phyloP scores from a whole-genome alignment of 1,140 invertebrate genomes.

The Rhopalosiphum maidis region DNA sequence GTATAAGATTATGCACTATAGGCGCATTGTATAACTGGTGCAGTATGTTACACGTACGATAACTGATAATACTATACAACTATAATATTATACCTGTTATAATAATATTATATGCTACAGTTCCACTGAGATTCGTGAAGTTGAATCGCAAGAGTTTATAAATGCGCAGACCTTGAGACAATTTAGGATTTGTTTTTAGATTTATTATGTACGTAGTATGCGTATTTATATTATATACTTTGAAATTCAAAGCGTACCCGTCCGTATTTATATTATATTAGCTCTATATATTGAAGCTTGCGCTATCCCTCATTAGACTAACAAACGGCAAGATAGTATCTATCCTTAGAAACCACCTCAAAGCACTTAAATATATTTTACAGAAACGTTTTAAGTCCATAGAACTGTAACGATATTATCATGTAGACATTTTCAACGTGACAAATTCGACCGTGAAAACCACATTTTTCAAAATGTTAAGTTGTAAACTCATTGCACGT shows the following conservation, averaged over 20 bases:
- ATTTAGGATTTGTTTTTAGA: constrained; percentile 2
- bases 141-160: not conserved
- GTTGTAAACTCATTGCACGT: not conserved
- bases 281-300: not conserved
- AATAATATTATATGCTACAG: not conserved
- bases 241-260: not conserved
- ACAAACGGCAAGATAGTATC: not conserved
- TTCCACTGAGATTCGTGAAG: not conserved
- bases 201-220: not conserved
- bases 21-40: not conserved
- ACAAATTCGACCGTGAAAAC: not conserved
- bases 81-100: not conserved
- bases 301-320: not conserved
- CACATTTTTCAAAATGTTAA: not conserved
- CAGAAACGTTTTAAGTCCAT: not conserved
- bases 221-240: not conserved
- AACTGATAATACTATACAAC: not conserved
- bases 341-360: not conserved
- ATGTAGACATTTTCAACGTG: not conserved
- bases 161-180: not conserved
- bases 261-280: not conserved
- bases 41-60: not conserved
- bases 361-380: not conserved
- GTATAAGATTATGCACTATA: not conserved
- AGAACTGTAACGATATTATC: not conserved